Percentiles rank a stretch among this genome's conserved stretches.
Evolutionary conservation across 2,113 vertebrate genomes (phyloP).

Genomic region (Ivindomyrus marchei): DNA sequence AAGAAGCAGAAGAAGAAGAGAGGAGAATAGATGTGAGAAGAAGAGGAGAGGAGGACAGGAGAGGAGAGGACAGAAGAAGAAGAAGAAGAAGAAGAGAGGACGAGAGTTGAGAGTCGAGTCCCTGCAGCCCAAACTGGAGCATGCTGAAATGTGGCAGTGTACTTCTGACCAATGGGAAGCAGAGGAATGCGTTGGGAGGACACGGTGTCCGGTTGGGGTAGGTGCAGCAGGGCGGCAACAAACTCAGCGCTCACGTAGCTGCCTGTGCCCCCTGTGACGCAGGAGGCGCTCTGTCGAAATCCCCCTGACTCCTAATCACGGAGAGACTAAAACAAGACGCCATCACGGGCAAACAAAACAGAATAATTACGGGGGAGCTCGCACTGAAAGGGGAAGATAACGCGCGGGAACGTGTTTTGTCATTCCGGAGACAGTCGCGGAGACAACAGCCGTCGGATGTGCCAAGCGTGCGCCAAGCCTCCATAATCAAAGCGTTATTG

Average conservation of each 20-base stretch:
- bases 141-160: neutral
- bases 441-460: constrained; percentile 99
- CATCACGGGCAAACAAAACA: constrained; percentile 70
- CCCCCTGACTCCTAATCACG: constrained; percentile 99
- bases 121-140: neutral
- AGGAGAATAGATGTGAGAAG: no score
- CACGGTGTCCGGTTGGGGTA: neutral
- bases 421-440: constrained; percentile 97
- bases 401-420: constrained; percentile 99
- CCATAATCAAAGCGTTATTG: constrained; percentile 99
- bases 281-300: constrained; percentile 73
- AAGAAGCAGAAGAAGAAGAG: no score
- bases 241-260: constrained; percentile 48
- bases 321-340: constrained; percentile 95
- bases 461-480: constrained; percentile 98
- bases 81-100: neutral
- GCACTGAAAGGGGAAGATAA: constrained; percentile 81
- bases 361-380: constrained; percentile 67
- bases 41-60: no score
- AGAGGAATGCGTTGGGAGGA: neutral
- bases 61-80: no score
- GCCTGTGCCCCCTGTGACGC: constrained; percentile 61
- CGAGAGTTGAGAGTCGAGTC: neutral
- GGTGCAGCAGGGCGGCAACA: constrained; percentile 24
- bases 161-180: neutral